These are phyloP conservation scores for Paramuricea clavata DNA, from an alignment of 92 coral and sea anemone species.

Conservation along the genomic window DNA sequence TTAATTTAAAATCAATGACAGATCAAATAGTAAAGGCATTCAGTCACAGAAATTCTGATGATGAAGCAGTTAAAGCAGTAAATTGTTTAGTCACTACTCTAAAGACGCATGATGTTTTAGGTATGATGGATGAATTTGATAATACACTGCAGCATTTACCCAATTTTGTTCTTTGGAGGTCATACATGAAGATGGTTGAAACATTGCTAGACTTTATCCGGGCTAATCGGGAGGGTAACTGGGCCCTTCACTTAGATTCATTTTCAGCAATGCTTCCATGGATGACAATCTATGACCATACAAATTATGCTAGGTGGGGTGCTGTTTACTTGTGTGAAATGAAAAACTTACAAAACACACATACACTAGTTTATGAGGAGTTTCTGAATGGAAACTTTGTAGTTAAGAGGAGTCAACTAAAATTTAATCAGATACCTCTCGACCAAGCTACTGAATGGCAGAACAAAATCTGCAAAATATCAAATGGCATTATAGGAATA, in stretches of 20 bases:
- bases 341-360: slow-evolving; percentile 20
- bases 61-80: slow-evolving; percentile 9
- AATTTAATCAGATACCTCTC: slow-evolving; percentile 35
- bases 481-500: slow-evolving; percentile 50
- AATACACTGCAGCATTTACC: background rate
- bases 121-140: slow-evolving; percentile 36
- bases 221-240: slow-evolving; percentile 33
- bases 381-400: slow-evolving; percentile 48
- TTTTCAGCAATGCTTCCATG: slow-evolving; percentile 40
- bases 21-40: background rate
- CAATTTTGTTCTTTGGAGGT: slow-evolving; percentile 35
- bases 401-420: slow-evolving; percentile 25
- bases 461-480: slow-evolving; percentile 38
- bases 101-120: background rate
- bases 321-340: slow-evolving; percentile 27
- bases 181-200: slow-evolving; percentile 51
- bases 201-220: slow-evolving; percentile 34
- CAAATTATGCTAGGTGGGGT: slow-evolving; percentile 50
- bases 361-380: slow-evolving; percentile 30
- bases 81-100: background rate
- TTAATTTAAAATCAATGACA: background rate
- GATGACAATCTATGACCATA: slow-evolving; percentile 48
- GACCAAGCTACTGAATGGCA: slow-evolving; percentile 51
- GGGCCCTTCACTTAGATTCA: slow-evolving; percentile 41
- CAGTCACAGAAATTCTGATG: background rate